Conservation (phyloP, 2,888 invertebrate species). For the Smittia sp. region DNA sequence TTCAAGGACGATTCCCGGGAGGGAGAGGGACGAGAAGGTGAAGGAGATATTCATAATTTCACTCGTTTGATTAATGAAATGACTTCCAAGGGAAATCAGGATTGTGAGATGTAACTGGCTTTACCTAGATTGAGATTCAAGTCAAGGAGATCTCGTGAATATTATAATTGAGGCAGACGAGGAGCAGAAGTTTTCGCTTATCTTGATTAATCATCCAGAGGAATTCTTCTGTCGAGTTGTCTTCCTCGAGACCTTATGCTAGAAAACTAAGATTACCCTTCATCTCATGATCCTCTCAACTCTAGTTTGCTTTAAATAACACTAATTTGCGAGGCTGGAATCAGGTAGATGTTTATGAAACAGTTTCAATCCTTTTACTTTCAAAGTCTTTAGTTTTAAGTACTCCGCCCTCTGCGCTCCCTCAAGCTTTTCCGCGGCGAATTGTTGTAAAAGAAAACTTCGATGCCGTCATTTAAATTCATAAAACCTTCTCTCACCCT, state of each 20-base stretch:
- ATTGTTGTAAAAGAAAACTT: slow-evolving; percentile 1
- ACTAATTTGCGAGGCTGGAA: background rate
- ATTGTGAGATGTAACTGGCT: background rate
- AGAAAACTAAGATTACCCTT: background rate
- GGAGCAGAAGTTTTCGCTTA: no score
- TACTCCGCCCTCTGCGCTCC: background rate
- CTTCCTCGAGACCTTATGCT: no score
- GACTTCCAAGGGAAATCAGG: background rate
- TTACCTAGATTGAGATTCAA: background rate
- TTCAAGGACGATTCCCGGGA: background rate
- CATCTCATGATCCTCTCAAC: background rate
- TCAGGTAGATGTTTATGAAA: background rate
- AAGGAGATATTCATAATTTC: slow-evolving; percentile 1
- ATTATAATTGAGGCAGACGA: background rate
- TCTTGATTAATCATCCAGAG: background rate
- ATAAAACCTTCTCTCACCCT: background rate
- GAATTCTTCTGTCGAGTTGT: no score
- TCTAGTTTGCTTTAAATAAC: background rate
- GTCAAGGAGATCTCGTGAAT: background rate
- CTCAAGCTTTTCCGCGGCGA: background rate
- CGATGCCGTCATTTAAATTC: slow-evolving; percentile 18
- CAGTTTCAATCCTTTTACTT: background rate
- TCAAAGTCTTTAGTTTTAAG: background rate
- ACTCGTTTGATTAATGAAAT: slow-evolving; percentile 17
- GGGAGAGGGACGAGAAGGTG: background rate